Evolutionary conservation across 2,888 invertebrate genomes (phyloP).

Genomic region (Tenthredo livida): DNA sequence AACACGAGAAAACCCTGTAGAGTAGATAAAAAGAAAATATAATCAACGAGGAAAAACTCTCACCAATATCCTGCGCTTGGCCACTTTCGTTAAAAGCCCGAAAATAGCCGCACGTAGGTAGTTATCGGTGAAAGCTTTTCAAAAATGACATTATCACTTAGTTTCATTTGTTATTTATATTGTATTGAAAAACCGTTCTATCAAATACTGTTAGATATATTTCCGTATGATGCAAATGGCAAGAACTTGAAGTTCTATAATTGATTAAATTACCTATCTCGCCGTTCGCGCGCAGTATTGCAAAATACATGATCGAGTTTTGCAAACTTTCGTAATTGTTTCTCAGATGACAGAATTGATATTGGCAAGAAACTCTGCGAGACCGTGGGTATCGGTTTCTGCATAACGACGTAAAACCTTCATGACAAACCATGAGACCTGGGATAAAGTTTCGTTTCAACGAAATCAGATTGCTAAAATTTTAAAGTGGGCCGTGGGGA

Average conservation of each 20-base stretch:
- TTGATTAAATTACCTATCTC: neutral
- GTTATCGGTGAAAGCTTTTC: neutral
- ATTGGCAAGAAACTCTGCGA: neutral
- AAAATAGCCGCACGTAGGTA: neutral
- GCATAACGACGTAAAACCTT: neutral
- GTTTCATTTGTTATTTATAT: neutral
- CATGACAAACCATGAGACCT: neutral
- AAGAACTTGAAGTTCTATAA: neutral
- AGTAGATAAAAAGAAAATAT: conserved; percentile 18
- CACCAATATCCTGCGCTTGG: neutral
- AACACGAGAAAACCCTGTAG: neutral
- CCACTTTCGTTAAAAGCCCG: conserved; percentile 37
- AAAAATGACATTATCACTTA: conserved; percentile 8
- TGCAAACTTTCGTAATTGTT: conserved; percentile 5
- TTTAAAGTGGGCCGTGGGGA: neutral
- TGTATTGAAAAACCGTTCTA: neutral
- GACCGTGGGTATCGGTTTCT: neutral
- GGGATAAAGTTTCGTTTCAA: neutral
- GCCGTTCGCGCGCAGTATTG: neutral
- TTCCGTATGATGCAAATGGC: neutral
- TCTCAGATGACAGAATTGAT: neutral
- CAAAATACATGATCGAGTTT: neutral
- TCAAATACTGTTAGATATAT: neutral
- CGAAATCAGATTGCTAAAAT: neutral
- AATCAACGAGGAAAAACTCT: conserved; percentile 23